Evolutionary conservation across 2,888 invertebrate genomes (phyloP), one percentile per base, ranked within the genome.

Genomic region (Apodemia duryi): DNA sequence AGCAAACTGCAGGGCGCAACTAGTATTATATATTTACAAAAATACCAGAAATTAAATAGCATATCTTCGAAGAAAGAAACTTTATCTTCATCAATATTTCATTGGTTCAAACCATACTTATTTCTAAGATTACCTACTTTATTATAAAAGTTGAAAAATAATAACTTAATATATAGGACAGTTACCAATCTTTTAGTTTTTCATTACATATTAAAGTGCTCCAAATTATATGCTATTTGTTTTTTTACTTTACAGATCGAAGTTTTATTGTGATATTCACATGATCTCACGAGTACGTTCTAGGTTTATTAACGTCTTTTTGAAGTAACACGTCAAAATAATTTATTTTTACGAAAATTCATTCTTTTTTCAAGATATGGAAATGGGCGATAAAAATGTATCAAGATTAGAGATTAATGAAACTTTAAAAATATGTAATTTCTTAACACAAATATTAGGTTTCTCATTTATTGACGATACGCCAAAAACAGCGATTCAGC

Each of bases 391-490:
- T 10, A 54, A 54, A 28, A 29, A 28, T 4, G 11, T 54, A 28
- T 54, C 28, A 10, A 54, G 11, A 29, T 11, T 9, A 29, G 54
- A 54, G 32, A 63, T 54, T n/a, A 28, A 29, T 54, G 6, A 38
- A 38, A 54, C 52, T 7, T 41, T 41, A 38, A 63, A n/a, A 63
- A 63, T 11, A 63, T 63, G 28, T 41, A n/a, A 52, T 52, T 38
- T 52, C 28, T n/a, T 43, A n/a, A 61, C 21, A n/a, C 21, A n/a
- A 21, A 38, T 10, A 61, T 41, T 61, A 3, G 21, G 21, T 5
- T 43, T 61, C 32, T 35, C 61, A 10, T 38, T 61, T 38, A 38
- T 35, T 35, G 28, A 28, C 29, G 54, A 54, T 29, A 29, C 28
- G 7, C 21, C 54, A 54, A 28, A 54, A 54, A 29, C 57, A 6